Base-by-base conservation (phyloP, 1,140 invertebrate genomes). In the Oncopodura yosiiana region DNA sequence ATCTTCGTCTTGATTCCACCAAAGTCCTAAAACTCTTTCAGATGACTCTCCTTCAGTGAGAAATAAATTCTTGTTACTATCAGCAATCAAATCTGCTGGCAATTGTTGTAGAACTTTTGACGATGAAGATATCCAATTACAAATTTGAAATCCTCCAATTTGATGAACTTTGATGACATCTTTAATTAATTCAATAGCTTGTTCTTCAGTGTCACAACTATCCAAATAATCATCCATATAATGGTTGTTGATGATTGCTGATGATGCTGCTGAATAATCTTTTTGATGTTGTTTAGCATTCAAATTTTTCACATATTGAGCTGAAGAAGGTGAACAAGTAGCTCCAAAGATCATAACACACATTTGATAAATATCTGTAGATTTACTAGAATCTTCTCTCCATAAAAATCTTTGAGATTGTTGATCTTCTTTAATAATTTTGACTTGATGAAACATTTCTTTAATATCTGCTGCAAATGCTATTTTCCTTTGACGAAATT, bases 201-300 rank as follows among this genome's bases (percentile, higher is more conserved):
- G 43, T 23, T 49, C 34, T 44, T 41, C 58, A 3, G 43, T 50
- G 43, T 53, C 50, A 8, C 26, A 14, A n/a, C 43, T 46, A 39
- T 60, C 53, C 14, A 61, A 32, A 8, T 38, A 58, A 42, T 63
- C 59, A 29, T 63, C 61, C 6, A 60, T 38, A 29, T 63, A 63
- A 42, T 52, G 45, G 8, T 51, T 2, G 9, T 44, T 4, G 6
- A 48, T 8, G 2, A 62, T 52, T 21, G 53, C 43, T 6, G 29
- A 27, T 1, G 29, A 41, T 24, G 48, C 56, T 39, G 16, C 37
- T 30, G 56, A 44, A 11, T 18, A 43, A 8, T 52, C n/a, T 4
- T 57, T 39, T 30, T 6, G 2, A 45, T 36, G 49, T 19, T 46
- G n/a, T 14, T 46, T 19, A 4, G 57, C 52, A 39, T 60, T 60